Evolutionary conservation across 2,113 vertebrate species (phyloP), one percentile per base, ranked within the genome.

Genomic region (Misgurnus mizolepis): DNA sequence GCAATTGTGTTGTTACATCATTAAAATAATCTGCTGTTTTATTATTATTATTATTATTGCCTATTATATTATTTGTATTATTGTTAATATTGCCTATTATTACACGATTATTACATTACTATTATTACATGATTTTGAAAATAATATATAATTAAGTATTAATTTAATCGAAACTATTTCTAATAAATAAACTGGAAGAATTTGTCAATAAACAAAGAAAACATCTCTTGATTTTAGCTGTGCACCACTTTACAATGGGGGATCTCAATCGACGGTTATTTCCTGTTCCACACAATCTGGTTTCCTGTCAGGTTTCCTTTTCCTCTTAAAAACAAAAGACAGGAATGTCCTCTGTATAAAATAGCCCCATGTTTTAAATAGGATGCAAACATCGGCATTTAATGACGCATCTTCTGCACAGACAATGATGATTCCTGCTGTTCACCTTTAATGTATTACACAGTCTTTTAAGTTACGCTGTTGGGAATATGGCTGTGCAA

Each of bases 261-360:
- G 90, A 95, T 96, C 95, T 97, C 95, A 92, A 94, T 87, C 92
- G 89, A 91, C 93, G 93, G 90, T 90, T 94, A 93, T 90, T 97
- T 98, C 96, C 97, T 96, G 96, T 91, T 92, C 93, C 91, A 93
- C 92, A 88, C 93, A 94, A 95, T 95, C 94, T 95, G 90, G 93
- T 93, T 98, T 97, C 96, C 96, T 96, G 94, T 94, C 96, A 93
- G 92, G 94, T 95, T 98, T 98, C 96, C 96, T 94, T 94, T 96
- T 96, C 92, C 96, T 94, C 92, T 88, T 92, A 88, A 92, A 34
- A 96, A 97, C 95, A 97, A 97, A 98, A 93, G 91, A 86, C 89
- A 89, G 95, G 95, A 96, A 91, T 93, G 93, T 87, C 88, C 91
- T 87, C 88, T 91, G 73, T 43, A 73, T 76, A 0, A 0, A 74